Evolutionary conservation across 2,888 invertebrate species (phyloP), one percentile per base, ranked within the genome.

Genomic region (Agrochola lychnidis): DNA sequence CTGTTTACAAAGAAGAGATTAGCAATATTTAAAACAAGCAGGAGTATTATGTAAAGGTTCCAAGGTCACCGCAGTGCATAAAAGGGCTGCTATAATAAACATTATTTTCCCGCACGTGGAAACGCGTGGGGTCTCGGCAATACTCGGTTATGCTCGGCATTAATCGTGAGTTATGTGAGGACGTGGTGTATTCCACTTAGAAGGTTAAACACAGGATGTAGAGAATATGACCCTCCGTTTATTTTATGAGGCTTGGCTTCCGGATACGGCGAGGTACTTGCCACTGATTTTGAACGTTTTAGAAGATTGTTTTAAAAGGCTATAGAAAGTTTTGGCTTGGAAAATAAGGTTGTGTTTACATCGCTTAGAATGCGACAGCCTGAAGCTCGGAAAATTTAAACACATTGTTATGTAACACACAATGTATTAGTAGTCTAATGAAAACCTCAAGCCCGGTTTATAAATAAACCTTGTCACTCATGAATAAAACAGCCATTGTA

Each of bases 181-280:
- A 86, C 83, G 83, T 83, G 70, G 73, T 83, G 53, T 73, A 71
- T 73, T 69, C 71, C 83, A 78, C 86, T 85, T 73, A 85, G 79
- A 64, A 73, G 83, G 86, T 83, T 83, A 82, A 85, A 85, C 51
- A 73, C 83, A 73, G 83, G 83, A 86, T 83, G 83, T 70, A 61
- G 64, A 73, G 73, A 70, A 66, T 81, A 76, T 84, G 73, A 82
- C 78, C 78, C 57, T 61, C 42, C 64, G 57, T 86, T 80, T 78
- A 84, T 85, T 79, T 80, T 75, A 78, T 74, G 36, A 76, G 45
- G 56, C 36, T 73, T 63, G 67, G 70, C 42, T 81, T 77, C 61
- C 48, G 42, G 40, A 62, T 22, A n/a, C n/a, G 36, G 12, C 48
- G 19, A 42, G 36, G 61, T 14, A 36, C 53, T 70, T 62, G 36